Percentiles rank a stretch among this genome's conserved stretches.
Conservation (phyloP, 30 jellyfish, hydroid and myxozoan genomes). For the Turritopsis dohrnii region DNA sequence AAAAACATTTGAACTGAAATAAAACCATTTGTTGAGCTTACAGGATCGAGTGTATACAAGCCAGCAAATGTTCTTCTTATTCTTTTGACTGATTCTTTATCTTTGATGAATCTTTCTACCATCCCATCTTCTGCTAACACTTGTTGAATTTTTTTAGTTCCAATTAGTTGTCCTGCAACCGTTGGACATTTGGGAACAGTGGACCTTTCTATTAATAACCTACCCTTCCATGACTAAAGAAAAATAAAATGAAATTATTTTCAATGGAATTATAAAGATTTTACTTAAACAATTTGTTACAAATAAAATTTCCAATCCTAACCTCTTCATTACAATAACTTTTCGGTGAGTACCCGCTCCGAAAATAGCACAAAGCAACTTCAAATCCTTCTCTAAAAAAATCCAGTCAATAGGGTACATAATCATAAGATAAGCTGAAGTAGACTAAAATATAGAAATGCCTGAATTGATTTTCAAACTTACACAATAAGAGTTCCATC, state of each 20-base stretch:
- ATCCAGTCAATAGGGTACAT: neutral
- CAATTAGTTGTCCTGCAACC: slow-evolving; percentile 71
- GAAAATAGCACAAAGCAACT: slow-evolving; percentile 75
- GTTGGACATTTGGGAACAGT: slow-evolving; percentile 74
- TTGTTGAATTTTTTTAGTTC: slow-evolving; percentile 89
- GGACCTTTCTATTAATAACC: slow-evolving; percentile 78
- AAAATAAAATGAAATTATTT: no score
- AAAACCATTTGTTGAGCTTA: slow-evolving; percentile 11
- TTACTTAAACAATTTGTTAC: neutral
- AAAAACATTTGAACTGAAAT: no score
- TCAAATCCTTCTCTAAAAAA: slow-evolving; percentile 61
- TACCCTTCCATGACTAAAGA: slow-evolving; percentile 66
- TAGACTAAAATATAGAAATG: neutral
- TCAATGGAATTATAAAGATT: neutral
- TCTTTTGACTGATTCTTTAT: slow-evolving; percentile 53
- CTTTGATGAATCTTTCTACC: slow-evolving; percentile 77
- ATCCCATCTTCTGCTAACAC: slow-evolving; percentile 68
- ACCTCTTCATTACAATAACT: slow-evolving; percentile 61
- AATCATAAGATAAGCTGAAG: neutral
- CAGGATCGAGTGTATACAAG: slow-evolving; percentile 80
- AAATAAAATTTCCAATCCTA: neutral
- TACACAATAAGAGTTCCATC: slow-evolving; percentile 64
- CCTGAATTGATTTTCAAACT: slow-evolving; percentile 12
- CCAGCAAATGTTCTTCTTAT: slow-evolving; percentile 91
- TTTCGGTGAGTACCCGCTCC: slow-evolving; percentile 82